Percentiles rank a stretch among this genome's conserved stretches.
phyloP scores from a whole-genome alignment of 2,797 vertebrate genomes.

The Champsocephalus gunnari region DNA sequence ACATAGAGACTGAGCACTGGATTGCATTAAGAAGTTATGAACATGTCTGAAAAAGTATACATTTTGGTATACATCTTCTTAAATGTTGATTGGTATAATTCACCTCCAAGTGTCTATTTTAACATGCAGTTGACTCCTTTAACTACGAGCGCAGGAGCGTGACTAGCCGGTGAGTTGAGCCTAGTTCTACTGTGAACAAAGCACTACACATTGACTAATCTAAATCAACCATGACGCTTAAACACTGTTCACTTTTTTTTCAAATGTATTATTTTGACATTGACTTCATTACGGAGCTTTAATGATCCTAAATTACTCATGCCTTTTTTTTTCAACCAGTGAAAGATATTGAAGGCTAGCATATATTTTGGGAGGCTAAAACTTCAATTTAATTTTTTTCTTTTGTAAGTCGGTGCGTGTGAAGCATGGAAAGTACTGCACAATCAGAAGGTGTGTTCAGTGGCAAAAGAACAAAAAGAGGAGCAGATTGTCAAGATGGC shows the following conservation, averaged over 20 bases:
- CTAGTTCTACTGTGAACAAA: slow-evolving; percentile 73
- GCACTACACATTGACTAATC: slow-evolving; percentile 79
- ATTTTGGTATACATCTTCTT: slow-evolving; percentile 68
- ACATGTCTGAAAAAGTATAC: slow-evolving; percentile 62
- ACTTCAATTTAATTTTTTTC: slow-evolving; percentile 49
- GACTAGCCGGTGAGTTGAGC: slow-evolving; percentile 68
- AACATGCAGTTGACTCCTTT: slow-evolving; percentile 72
- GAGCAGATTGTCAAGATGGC: slow-evolving; percentile 59
- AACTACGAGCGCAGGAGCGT: slow-evolving; percentile 57
- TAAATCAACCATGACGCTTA: slow-evolving; percentile 74
- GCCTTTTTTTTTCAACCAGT: slow-evolving; percentile 61
- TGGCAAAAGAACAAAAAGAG: slow-evolving; percentile 36
- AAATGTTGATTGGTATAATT: slow-evolving; percentile 67
- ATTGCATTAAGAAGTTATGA: slow-evolving; percentile 72
- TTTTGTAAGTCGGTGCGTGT: slow-evolving; percentile 49
- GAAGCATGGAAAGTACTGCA: slow-evolving; percentile 61
- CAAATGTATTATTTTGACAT: slow-evolving; percentile 68
- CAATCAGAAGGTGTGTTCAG: slow-evolving; percentile 60
- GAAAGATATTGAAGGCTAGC: slow-evolving; percentile 66
- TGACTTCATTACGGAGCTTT: slow-evolving; percentile 60
- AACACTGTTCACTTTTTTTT: slow-evolving; percentile 70
- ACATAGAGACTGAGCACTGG: slow-evolving; percentile 70
- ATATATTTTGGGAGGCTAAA: slow-evolving; percentile 62
- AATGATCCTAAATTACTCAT: slow-evolving; percentile 66
- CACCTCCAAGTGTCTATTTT: slow-evolving; percentile 56